Percentiles rank a stretch among this genome's conserved stretches.
Evolutionary conservation across 2,888 invertebrate species (phyloP).

Genomic region (Plagodis pulveraria): DNA sequence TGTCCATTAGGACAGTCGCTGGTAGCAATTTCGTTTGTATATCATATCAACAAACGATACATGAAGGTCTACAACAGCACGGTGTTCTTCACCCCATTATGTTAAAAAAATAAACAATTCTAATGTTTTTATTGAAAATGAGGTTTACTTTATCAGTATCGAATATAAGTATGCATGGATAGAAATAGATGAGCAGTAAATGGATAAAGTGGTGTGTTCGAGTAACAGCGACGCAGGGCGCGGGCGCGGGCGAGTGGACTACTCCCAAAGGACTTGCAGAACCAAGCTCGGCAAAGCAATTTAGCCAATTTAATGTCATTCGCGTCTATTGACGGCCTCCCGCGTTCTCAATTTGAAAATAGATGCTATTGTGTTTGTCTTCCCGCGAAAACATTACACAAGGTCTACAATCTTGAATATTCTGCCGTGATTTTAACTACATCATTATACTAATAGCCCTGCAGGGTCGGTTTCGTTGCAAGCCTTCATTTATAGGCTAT

Average conservation of each 20-base stretch:
- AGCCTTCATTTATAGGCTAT: too few species aligned
- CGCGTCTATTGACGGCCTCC: constrained; percentile 76
- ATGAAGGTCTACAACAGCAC: too few species aligned
- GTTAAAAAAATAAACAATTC: too few species aligned
- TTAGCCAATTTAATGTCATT: constrained; percentile 83
- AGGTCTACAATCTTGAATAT: background rate
- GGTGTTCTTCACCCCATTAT: too few species aligned
- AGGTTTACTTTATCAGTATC: constrained; percentile 26
- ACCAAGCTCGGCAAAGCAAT: constrained; percentile 76
- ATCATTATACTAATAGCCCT: too few species aligned
- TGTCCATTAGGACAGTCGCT: constrained; percentile 13
- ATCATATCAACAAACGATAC: too few species aligned
- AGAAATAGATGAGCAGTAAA: constrained; percentile 54
- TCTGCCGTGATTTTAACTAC: background rate
- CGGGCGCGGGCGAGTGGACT: constrained; percentile 53
- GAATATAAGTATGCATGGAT: constrained; percentile 44
- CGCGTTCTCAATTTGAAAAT: constrained; percentile 80
- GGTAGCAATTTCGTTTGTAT: too few species aligned
- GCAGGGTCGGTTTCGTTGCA: too few species aligned
- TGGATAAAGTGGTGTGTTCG: constrained; percentile 46
- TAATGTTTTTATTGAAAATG: too few species aligned
- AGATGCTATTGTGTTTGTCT: constrained; percentile 70
- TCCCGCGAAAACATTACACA: constrained; percentile 58
- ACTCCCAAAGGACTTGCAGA: constrained; percentile 71
- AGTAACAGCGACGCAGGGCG: constrained; percentile 42